Evolutionary conservation across 64 coral and sea anemone species (phyloP).

Genomic region (Montipora foliosa): DNA sequence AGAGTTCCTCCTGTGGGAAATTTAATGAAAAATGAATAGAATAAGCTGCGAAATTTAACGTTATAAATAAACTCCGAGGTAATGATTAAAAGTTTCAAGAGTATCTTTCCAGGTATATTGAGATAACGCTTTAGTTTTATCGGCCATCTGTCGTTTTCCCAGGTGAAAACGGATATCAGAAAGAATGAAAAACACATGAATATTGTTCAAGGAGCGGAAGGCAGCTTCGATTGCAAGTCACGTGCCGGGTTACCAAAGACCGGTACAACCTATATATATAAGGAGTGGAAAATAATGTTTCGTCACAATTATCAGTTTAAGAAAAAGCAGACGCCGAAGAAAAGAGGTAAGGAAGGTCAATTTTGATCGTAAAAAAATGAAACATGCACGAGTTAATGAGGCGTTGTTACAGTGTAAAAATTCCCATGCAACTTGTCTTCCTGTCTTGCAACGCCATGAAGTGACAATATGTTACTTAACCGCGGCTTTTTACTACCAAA

Average conservation of each 20-base stretch:
- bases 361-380: neutral
- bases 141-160: slow-evolving; percentile 31
- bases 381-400: no score
- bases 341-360: slow-evolving; percentile 10
- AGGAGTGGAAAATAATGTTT: no score
- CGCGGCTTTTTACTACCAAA: no score
- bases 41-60: no score
- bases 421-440: no score
- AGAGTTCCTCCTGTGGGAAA: no score
- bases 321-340: neutral
- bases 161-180: slow-evolving; percentile 17
- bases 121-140: neutral
- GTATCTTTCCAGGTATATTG: neutral
- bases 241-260: neutral
- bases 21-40: no score
- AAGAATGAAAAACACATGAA: neutral
- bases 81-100: neutral
- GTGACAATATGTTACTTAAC: no score
- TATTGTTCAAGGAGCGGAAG: neutral
- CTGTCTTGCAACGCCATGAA: no score
- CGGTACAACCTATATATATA: neutral
- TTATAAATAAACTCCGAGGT: no score
- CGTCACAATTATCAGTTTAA: neutral
- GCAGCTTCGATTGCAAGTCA: neutral
- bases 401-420: no score